These are phyloP conservation scores for Drosophila macrothrix DNA, from an alignment of 2,888 invertebrate species.

Conservation along the genomic window DNA sequence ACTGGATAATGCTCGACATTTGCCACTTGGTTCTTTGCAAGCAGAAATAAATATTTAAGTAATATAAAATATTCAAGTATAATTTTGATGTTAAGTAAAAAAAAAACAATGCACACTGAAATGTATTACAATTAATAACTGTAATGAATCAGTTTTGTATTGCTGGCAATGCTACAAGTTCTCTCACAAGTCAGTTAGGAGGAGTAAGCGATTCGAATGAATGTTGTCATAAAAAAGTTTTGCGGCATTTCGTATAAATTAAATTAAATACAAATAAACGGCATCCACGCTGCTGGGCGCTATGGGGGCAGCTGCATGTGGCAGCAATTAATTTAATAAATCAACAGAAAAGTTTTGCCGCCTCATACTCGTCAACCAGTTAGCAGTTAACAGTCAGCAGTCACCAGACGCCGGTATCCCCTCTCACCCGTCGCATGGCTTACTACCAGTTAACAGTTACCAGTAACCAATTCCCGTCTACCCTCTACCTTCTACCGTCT, in stretches of 20 bases:
- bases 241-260: slow-evolving; percentile 68
- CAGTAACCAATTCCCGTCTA: not conserved
- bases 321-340: slow-evolving; percentile 82
- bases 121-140: not conserved
- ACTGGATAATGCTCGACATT: not conserved
- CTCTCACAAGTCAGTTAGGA: not conserved
- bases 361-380: slow-evolving; percentile 30
- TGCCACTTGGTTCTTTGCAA: not conserved
- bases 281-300: slow-evolving; percentile 25
- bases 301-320: slow-evolving; percentile 53
- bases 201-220: slow-evolving; percentile 12
- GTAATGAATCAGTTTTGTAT: not conserved
- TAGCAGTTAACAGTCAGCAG: slow-evolving; percentile 22
- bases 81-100: not conserved
- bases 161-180: not conserved
- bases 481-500: not conserved
- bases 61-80: not conserved
- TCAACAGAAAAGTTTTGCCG: slow-evolving; percentile 76
- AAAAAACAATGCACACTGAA: too few species aligned
- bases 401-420: not conserved
- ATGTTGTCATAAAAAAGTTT: slow-evolving; percentile 61
- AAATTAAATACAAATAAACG: slow-evolving; percentile 78
- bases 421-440: not conserved
- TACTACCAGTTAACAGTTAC: not conserved
- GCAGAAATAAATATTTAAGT: not conserved